Percentiles rank a stretch among this genome's conserved stretches.
These are phyloP conservation scores for Pogonophryne albipinna DNA, from an alignment of 2,797 vertebrate species.

Conservation along the genomic window DNA sequence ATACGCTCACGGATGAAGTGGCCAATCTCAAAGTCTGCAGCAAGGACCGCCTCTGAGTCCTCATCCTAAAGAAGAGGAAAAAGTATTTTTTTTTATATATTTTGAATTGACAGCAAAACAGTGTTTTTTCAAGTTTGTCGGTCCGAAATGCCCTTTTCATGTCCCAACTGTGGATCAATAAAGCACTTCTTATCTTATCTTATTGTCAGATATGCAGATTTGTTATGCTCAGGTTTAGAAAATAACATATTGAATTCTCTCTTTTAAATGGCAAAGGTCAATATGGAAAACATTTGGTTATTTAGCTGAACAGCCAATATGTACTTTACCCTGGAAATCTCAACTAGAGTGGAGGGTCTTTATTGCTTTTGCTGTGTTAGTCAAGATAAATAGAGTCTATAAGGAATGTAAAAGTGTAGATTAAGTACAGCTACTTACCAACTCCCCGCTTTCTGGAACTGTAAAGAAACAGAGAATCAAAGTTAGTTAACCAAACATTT, in stretches of 20 bases:
- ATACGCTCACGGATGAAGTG: slow-evolving; percentile 98
- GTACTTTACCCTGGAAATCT: background rate
- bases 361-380: background rate
- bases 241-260: no score
- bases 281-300: background rate
- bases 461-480: slow-evolving; percentile 22
- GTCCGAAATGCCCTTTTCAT: no score
- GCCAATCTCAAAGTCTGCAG: slow-evolving; percentile 98
- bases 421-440: slow-evolving; percentile 87
- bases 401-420: background rate
- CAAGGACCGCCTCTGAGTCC: slow-evolving; percentile 94
- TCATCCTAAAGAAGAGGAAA: slow-evolving; percentile 87
- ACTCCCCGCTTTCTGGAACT: slow-evolving; percentile 96
- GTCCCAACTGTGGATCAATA: no score
- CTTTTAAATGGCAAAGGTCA: no score
- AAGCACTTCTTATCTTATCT: no score
- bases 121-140: no score
- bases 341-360: no score
- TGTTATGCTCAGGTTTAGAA: no score
- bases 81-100: no score
- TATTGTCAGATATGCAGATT: no score
- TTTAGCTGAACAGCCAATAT: background rate
- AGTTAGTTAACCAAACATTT: background rate
- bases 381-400: background rate
- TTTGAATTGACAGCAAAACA: no score